Evolutionary conservation across 2,888 invertebrate species (phyloP).

Genomic region (Pyrgus malvae): DNA sequence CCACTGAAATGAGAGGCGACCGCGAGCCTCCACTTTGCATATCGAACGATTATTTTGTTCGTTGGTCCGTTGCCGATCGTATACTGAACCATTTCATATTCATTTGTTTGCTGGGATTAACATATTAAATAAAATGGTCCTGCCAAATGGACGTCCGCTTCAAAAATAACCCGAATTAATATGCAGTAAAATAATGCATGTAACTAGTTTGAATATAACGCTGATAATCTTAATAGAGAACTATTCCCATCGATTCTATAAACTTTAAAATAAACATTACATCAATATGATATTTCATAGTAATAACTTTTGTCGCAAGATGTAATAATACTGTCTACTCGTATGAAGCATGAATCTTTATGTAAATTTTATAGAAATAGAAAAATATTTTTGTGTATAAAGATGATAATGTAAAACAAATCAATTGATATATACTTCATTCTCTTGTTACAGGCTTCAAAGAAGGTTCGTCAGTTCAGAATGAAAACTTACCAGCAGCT

Average conservation of each 20-base stretch:
- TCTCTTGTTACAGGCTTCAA: slow-evolving; percentile 47
- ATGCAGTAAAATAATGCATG: neutral
- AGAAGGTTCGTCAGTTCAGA: slow-evolving; percentile 41
- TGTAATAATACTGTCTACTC: too few relatives aligned
- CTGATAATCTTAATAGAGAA: too few relatives aligned
- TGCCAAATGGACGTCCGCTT: neutral
- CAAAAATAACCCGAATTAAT: neutral
- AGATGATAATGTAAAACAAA: neutral
- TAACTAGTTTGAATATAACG: too few relatives aligned
- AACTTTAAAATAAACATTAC: too few relatives aligned
- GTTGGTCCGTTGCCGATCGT: slow-evolving; percentile 40
- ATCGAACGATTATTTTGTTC: slow-evolving; percentile 65
- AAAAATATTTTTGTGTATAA: neutral
- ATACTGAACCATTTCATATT: slow-evolving; percentile 21
- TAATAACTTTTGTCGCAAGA: too few relatives aligned
- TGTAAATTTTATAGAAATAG: neutral
- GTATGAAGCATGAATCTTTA: too few relatives aligned
- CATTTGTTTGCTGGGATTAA: slow-evolving; percentile 23
- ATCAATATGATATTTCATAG: too few relatives aligned
- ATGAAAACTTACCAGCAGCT: slow-evolving; percentile 43
- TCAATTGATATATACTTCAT: neutral
- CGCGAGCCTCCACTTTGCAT: slow-evolving; percentile 52
- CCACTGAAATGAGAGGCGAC: slow-evolving; percentile 55
- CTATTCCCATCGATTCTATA: too few relatives aligned
- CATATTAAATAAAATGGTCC: slow-evolving; percentile 16